These are phyloP conservation scores for Pegoplata infirma DNA, from an alignment of 2,888 invertebrate genomes.

Conservation along the genomic window DNA sequence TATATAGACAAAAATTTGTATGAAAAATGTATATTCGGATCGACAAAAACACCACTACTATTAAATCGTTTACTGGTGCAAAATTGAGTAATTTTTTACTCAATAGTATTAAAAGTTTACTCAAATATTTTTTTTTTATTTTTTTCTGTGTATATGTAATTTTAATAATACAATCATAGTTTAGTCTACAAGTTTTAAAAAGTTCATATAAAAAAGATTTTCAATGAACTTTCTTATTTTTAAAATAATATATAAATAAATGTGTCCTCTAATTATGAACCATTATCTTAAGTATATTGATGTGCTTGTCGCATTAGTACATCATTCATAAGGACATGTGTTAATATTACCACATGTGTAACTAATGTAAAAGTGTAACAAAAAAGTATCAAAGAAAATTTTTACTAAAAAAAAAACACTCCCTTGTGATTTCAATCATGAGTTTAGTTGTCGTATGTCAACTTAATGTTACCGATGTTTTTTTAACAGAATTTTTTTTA, in stretches of 20 bases:
- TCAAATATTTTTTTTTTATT: too few relatives aligned
- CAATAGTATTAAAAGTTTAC: too few relatives aligned
- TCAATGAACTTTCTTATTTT: too few relatives aligned
- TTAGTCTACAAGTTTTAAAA: too few relatives aligned
- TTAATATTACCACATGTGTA: slow-evolving; percentile 55
- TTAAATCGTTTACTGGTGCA: too few relatives aligned
- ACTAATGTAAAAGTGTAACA: slow-evolving; percentile 46
- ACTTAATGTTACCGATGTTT: slow-evolving; percentile 46
- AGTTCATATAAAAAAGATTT: too few relatives aligned
- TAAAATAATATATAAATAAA: not conserved
- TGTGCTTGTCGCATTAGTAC: slow-evolving; percentile 74
- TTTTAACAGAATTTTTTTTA: not conserved
- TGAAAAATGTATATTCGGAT: too few relatives aligned
- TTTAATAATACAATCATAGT: too few relatives aligned
- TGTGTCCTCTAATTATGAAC: slow-evolving; percentile 37
- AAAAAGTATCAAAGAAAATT: slow-evolving; percentile 11
- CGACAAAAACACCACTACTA: too few relatives aligned
- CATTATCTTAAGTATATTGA: slow-evolving; percentile 41
- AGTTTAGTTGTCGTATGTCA: slow-evolving; percentile 57
- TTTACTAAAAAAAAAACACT: slow-evolving; percentile 53
- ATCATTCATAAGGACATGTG: slow-evolving; percentile 76
- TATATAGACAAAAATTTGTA: too few relatives aligned
- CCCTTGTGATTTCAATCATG: slow-evolving; percentile 61
- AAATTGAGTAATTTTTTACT: too few relatives aligned
- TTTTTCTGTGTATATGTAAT: too few relatives aligned